A percentile compares a stretch with the other conserved stretches of the same genome.
Conservation (phyloP, 2,888 invertebrate species). For the Tipula vernalis region DNA sequence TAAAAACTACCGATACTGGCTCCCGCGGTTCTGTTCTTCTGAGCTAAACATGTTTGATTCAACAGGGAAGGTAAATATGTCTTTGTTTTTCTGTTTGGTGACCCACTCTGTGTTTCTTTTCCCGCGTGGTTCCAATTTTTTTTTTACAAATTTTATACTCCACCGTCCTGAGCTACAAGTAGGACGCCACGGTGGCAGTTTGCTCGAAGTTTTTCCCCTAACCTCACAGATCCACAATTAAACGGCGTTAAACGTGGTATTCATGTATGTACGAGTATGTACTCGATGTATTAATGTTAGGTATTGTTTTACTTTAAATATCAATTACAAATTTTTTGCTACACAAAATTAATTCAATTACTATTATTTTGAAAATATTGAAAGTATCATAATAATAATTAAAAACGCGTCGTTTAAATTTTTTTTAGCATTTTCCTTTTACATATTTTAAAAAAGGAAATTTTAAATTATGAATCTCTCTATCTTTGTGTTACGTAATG, state of each 20-base stretch:
- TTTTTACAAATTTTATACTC: too few relatives aligned
- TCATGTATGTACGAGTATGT: background rate
- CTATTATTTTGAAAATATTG: background rate
- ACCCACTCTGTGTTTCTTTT: too few relatives aligned
- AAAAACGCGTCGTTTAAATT: background rate
- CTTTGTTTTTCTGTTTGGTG: too few relatives aligned
- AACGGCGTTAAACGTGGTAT: background rate
- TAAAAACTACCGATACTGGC: too few relatives aligned
- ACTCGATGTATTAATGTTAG: background rate
- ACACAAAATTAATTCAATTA: background rate
- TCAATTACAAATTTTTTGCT: background rate
- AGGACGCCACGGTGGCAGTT: too few relatives aligned
- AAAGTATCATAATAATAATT: slow-evolving; percentile 4
- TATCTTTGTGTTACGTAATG: background rate
- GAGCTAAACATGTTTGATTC: too few relatives aligned
- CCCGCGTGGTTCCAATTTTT: too few relatives aligned
- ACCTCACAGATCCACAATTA: too few relatives aligned
- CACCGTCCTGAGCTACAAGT: too few relatives aligned
- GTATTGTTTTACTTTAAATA: background rate
- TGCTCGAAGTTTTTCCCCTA: too few relatives aligned
- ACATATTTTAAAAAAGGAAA: background rate
- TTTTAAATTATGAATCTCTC: background rate
- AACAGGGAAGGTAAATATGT: too few relatives aligned
- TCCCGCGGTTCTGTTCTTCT: too few relatives aligned
- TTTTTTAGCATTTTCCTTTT: background rate